Conservation (phyloP, 2,888 invertebrate species). For the Phragmatobia fuliginosa region DNA sequence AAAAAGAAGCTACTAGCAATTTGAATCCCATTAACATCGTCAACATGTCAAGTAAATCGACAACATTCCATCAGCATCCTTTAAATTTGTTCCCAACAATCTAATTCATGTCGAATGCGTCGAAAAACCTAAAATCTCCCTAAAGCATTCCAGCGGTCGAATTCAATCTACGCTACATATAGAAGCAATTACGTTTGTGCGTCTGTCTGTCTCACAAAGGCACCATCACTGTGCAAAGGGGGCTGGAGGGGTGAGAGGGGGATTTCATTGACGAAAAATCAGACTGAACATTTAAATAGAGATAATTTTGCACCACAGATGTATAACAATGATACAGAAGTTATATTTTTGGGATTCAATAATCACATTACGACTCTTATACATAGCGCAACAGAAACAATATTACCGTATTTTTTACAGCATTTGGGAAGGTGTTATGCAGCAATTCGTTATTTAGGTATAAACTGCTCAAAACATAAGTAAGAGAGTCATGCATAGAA, state of each 20-base stretch:
- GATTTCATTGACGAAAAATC: slow-evolving; percentile 52
- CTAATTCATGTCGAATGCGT: slow-evolving; percentile 2
- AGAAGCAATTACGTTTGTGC: slow-evolving; percentile 51
- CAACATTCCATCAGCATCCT: not conserved
- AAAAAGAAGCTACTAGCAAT: not conserved
- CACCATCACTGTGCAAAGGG: slow-evolving; percentile 28
- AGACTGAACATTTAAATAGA: slow-evolving; percentile 52
- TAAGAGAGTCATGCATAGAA: too few species aligned
- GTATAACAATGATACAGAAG: slow-evolving; percentile 17
- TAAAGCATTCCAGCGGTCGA: slow-evolving; percentile 24
- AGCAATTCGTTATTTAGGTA: too few species aligned
- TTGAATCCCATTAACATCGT: not conserved
- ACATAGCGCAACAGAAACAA: too few species aligned
- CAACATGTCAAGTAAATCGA: not conserved
- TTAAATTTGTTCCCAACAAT: slow-evolving; percentile 3
- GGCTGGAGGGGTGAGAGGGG: slow-evolving; percentile 2
- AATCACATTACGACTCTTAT: not conserved
- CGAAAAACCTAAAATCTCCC: slow-evolving; percentile 8
- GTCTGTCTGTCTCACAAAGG: slow-evolving; percentile 52
- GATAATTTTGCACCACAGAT: slow-evolving; percentile 34
- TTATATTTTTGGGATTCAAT: not conserved
- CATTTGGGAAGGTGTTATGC: too few species aligned
- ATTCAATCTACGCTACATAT: slow-evolving; percentile 46
- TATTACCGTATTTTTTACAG: too few species aligned
- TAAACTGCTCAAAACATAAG: too few species aligned